Base-by-base conservation (phyloP, 2,113 vertebrate species). In the Prunella himalayana region DNA sequence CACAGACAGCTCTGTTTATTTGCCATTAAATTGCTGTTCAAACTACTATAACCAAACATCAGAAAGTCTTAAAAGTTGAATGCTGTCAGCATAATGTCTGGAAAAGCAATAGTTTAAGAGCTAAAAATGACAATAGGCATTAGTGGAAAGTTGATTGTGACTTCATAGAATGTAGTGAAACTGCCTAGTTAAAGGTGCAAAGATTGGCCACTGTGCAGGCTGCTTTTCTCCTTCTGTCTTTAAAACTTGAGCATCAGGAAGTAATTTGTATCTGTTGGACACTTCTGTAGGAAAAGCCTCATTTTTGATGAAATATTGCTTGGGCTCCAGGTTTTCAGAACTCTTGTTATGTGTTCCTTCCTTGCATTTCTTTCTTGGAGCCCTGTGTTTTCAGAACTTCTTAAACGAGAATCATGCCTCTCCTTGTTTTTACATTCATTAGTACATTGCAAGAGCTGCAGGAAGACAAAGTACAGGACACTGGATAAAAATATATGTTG, bases 1-100 rank as follows among this genome's bases (percentile, higher is more conserved):
- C 83, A 65, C 76, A 88, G 84, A 66, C 41, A 41, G n/a, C 66
- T 94, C 65, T 73, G 66, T 95, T 97, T 97, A 64, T 97, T 94
- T 96, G 88, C 89, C 66, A 56, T 95, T 93, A 92, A 59, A 59
- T 79, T 96, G 50, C 76, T 87, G 68, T 95, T 91, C 37, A 94
- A 82, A 83, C 56, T 70, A 53, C 83, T 91, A 78, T 92, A 96
- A 92, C 39, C 54, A 89, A 96, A 84, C 73, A 89, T 91, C 65
- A 75, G 51, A 76, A 72, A 37, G 10, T 76, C 51, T 88, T 88
- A 13, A n/a, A 73, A 93, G 51, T 45, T 91, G 78, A 89, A 70
- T 44, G 6, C 22, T 47, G 60, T 82, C 83, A 87, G 47, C 47
- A 66, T 93, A 35, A 42, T 82, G 35, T 77, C 42, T 81, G 33